Base-by-base conservation (phyloP, 37 sponge, comb jelly and placozoan genomes). In the Theonella swinhoei region DNA sequence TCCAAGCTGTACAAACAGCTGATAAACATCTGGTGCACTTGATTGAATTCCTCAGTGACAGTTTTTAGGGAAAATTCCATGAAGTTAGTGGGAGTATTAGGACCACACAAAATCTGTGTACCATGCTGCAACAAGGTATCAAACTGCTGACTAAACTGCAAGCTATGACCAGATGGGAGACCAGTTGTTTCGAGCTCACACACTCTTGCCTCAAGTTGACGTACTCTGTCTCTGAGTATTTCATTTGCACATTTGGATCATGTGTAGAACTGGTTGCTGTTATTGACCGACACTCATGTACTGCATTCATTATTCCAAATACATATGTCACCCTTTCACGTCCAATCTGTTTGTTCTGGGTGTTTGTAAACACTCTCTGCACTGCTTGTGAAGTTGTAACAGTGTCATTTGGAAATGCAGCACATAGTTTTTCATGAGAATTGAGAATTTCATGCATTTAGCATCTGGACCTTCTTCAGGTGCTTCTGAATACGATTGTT, bases 1-100 rank as follows among this genome's bases (percentile, higher is more conserved):
- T 5, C 64, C 64, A 2, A 63, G 64, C 7, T 63, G 64, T n/a
- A 63, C 64, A 63, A 63, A 63, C 64, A 63, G 26, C 64, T 63
- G 9, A 63, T 63, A 63, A 2, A 63, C 3, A 7, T 63, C 64
- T 28, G 64, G 64, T 63, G 64, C 64, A 63, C n/a, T n/a, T n/a
- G 4, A n/a, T 63, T n/a, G 1, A 63, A 3, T 28, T 63, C 64
- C 3, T 28, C 9, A 63, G 64, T 63, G 64, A 63, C 64, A 63
- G 64, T 2, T 28, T 63, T 28, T 28, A 63, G 24, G 3, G 9
- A 63, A 63, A 63, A 63, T n/a, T n/a, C n/a, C n/a, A n/a, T n/a
- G n/a, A n/a, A n/a, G n/a, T n/a, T n/a, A n/a, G n/a, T n/a, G n/a
- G n/a, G n/a, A n/a, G n/a, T n/a, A 28, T 63, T 28, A 28, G 64